A percentile compares a stretch with the other conserved stretches of the same genome.
Evolutionary conservation across 1,140 invertebrate genomes (phyloP).

Genomic region (Myzus persicae): DNA sequence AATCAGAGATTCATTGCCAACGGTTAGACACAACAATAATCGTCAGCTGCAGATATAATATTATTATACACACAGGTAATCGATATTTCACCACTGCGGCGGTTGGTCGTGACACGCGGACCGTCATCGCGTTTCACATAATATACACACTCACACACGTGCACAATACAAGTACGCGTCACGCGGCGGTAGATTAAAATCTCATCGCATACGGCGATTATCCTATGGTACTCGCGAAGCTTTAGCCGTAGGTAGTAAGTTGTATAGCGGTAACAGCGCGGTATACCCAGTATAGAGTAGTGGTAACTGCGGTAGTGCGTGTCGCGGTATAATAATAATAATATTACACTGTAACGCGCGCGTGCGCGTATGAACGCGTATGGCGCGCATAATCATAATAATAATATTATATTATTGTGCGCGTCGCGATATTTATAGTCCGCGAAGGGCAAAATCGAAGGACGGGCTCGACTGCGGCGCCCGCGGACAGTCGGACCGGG

Average conservation of each 20-base stretch:
- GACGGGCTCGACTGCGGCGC: background rate
- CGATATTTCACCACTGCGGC: constrained; percentile 39
- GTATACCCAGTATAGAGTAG: background rate
- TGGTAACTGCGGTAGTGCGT: background rate
- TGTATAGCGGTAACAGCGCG: background rate
- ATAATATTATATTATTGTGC: background rate
- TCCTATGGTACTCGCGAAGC: background rate
- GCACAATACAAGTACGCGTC: background rate
- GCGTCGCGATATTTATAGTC: background rate
- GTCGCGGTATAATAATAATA: background rate
- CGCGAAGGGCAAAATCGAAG: constrained; percentile 41
- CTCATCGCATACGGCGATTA: background rate
- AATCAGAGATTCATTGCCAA: constrained; percentile 37
- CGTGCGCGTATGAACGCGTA: too few relatives aligned
- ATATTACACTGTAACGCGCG: background rate
- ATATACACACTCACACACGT: background rate
- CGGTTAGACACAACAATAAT: background rate
- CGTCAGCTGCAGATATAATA: background rate
- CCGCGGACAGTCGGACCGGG: background rate
- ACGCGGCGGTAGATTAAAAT: background rate
- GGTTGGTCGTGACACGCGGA: constrained; percentile 46
- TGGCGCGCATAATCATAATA: background rate
- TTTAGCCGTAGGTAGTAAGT: background rate
- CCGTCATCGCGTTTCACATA: background rate
- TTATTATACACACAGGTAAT: background rate